Base-by-base conservation (phyloP, 1,140 invertebrate species). In the Ylistrum balloti region DNA sequence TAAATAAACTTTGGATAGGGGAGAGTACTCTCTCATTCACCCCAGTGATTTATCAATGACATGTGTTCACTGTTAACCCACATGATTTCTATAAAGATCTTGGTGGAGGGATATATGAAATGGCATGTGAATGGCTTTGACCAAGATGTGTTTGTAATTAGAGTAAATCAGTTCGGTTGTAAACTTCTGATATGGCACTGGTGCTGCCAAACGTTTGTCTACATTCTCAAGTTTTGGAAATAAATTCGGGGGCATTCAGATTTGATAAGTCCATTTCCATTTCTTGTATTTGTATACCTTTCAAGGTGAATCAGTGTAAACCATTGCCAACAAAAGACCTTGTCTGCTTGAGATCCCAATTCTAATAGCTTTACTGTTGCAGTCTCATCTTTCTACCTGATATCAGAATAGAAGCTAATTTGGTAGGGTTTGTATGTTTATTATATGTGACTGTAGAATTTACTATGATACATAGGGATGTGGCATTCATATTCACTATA, bases 81-180 rank as follows among this genome's bases (percentile, higher is more conserved):
- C 22, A n/a, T 74, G 56, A 74, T 74, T 74, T 74, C 56, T 74
- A 74, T 74, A 74, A 74, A 74, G 56, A 74, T 74, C 56, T n/a
- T 1, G 56, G 1, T 74, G 56, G 56, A 74, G 56, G 56, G 13
- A 74, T 74, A 74, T 74, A 28, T n/a, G 20, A 74, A 74, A 74
- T 74, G 56, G 56, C 56, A 74, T 74, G 56, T 74, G 28, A 74
- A 74, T 74, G 17, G 56, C 56, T 74, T 74, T 74, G 56, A 74
- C 56, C 56, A 74, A 28, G 56, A 74, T 74, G 56, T 74, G 56
- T 74, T 74, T 74, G 56, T 74, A 74, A 74, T 74, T 74, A 74
- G 5, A 74, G 56, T 74, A 74, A 74, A 74, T 74, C 56, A 28
- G 22, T n/a, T 5, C n/a, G 0, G 11, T 28, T 3, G 22, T 74